phyloP scores from a whole-genome alignment of 2,113 vertebrate species.

The Prolemur simus region DNA sequence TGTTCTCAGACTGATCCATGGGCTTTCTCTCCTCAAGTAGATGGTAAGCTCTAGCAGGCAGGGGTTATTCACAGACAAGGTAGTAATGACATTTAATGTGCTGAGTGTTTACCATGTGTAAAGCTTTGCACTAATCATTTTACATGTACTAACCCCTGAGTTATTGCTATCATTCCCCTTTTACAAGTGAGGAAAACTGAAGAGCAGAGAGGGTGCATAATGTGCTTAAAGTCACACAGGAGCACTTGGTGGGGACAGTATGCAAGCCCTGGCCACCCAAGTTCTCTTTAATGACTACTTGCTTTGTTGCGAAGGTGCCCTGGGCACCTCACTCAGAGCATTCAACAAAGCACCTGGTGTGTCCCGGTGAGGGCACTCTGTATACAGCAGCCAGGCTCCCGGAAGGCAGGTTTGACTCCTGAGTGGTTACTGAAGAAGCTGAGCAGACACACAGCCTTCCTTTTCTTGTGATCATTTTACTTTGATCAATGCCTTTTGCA shows the following conservation, averaged over 20 bases:
- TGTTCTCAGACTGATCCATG: background rate
- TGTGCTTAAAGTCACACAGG: background rate
- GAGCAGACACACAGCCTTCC: background rate
- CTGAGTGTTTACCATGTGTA: background rate
- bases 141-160: background rate
- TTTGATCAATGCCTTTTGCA: background rate
- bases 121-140: background rate
- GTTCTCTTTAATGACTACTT: background rate
- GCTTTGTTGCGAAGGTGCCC: background rate
- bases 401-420: no score
- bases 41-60: background rate
- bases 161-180: background rate
- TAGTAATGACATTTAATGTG: background rate
- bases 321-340: background rate
- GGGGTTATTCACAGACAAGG: background rate
- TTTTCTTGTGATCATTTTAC: background rate
- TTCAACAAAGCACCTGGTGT: no score
- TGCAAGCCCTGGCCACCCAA: no score
- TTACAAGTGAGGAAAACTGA: background rate
- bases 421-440: background rate
- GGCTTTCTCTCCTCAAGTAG: background rate
- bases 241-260: background rate
- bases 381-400: background rate
- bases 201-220: background rate
- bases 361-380: fast-evolving